Evolutionary conservation across 2,888 invertebrate genomes (phyloP), one percentile per base, ranked within the genome.

Genomic region (Dorcus hopei): DNA sequence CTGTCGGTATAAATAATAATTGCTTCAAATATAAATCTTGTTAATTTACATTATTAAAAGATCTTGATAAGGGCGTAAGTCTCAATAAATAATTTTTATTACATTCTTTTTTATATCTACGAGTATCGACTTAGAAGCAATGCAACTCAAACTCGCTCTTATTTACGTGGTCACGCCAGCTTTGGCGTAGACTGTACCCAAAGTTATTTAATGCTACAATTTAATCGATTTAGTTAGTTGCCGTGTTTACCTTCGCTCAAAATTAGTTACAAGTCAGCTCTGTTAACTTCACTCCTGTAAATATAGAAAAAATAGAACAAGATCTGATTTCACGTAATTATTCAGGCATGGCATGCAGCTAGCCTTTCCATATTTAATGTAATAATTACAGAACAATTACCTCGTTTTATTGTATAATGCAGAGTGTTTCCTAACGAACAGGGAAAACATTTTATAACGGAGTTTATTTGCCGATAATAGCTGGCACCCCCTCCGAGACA

Each of bases 151-250:
- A 19, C 19, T 19, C 19, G 3, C 19, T 2, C 19, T 3, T 19
- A 26, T 45, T 54, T 48, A 41, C 49, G 49, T 39, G 40, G 38
- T n/a, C 23, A 19, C 19, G 19, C 19, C 19, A 19, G 39, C 19
- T 11, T 47, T 33, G 26, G 26, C 26, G 26, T 4, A 33, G 26
- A 33, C 26, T 33, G 26, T 33, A 48, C 41, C 38, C 55, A 47
- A 49, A 55, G 49, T 55, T 50, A 40, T 51, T 39, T 45, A 54
- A 52, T 47, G 40, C 41, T 39, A 40, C 39, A 49, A 42, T 54
- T 49, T 61, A 61, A 61, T 63, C 63, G 59, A 63, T 63, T 57
- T 56, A 38, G 42, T 55, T 54, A 50, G 38, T 42, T 52, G 26
- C 38, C 55, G 51, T 63, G 63, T 61, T 50, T 47, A 54, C 38